Percentiles rank a stretch among this genome's conserved stretches.
phyloP scores from a whole-genome alignment of 2,888 invertebrate genomes.

The Chloroclysta siterata region DNA sequence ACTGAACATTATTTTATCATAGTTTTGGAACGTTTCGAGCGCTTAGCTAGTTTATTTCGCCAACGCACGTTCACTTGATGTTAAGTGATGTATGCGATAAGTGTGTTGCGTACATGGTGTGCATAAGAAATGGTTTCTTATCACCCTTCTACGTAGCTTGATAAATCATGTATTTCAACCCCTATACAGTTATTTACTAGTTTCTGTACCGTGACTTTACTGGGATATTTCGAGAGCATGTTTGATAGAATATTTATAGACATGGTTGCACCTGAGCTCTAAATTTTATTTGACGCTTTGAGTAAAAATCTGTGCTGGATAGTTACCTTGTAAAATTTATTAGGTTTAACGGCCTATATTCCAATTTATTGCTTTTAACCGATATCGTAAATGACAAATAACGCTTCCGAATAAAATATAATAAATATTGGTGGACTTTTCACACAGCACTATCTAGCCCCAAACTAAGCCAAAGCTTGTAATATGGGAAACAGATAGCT shows the following conservation, averaged over 20 bases:
- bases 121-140: slow-evolving; percentile 43
- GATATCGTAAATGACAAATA: too few relatives aligned
- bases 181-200: slow-evolving; percentile 41
- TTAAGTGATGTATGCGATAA: slow-evolving; percentile 51
- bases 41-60: slow-evolving; percentile 43
- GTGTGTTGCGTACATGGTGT: slow-evolving; percentile 40
- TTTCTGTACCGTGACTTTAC: slow-evolving; percentile 36
- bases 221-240: slow-evolving; percentile 27
- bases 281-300: not conserved
- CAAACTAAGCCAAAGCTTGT: too few relatives aligned
- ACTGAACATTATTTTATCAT: not conserved
- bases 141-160: slow-evolving; percentile 40
- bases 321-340: not conserved
- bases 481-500: too few relatives aligned
- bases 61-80: slow-evolving; percentile 49
- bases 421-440: too few relatives aligned
- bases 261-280: slow-evolving; percentile 13
- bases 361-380: too few relatives aligned
- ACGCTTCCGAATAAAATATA: too few relatives aligned
- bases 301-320: slow-evolving; percentile 7
- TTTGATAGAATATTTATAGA: slow-evolving; percentile 24
- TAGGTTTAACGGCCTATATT: too few relatives aligned
- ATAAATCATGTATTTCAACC: slow-evolving; percentile 43
- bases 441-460: too few relatives aligned
- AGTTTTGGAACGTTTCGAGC: slow-evolving; percentile 13